Conservation (phyloP, 2,797 vertebrate species). For the Zenarchopterus dispar region DNA sequence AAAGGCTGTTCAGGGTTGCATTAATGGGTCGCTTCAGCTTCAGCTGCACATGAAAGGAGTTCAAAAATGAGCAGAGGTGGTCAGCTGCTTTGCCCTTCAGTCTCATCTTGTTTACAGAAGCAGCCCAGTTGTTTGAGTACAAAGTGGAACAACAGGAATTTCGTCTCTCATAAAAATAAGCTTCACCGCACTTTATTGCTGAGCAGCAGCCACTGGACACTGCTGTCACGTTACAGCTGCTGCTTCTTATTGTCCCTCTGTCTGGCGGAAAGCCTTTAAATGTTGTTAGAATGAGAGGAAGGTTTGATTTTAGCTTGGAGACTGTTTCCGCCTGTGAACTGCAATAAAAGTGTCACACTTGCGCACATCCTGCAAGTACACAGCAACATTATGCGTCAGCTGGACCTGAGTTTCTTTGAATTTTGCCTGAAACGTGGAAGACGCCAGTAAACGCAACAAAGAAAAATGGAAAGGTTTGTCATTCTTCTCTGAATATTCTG, state of each 20-base stretch:
- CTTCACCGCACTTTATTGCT: slow-evolving; percentile 69
- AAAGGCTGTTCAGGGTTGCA: slow-evolving; percentile 21
- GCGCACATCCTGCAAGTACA: too few relatives aligned
- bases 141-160: slow-evolving; percentile 71
- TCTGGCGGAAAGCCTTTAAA: slow-evolving; percentile 26
- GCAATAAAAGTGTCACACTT: not conserved
- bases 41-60: slow-evolving; percentile 30
- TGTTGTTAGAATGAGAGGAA: not conserved
- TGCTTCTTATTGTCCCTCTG: slow-evolving; percentile 24
- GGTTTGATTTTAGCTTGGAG: not conserved
- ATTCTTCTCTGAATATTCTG: too few relatives aligned
- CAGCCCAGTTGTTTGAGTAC: slow-evolving; percentile 52
- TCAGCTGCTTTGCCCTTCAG: slow-evolving; percentile 28
- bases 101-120: slow-evolving; percentile 46
- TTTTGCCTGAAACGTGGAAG: too few relatives aligned
- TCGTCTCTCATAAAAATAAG: slow-evolving; percentile 67
- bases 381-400: too few relatives aligned
- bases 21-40: slow-evolving; percentile 40
- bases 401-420: too few relatives aligned
- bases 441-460: too few relatives aligned
- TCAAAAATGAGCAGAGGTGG: slow-evolving; percentile 31
- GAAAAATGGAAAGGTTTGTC: too few relatives aligned
- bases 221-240: slow-evolving; percentile 53
- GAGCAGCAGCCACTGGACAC: slow-evolving; percentile 34
- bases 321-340: not conserved